These are phyloP conservation scores for Tamandua tetradactyla DNA, from an alignment of 2,797 vertebrate genomes.

Conservation along the genomic window DNA sequence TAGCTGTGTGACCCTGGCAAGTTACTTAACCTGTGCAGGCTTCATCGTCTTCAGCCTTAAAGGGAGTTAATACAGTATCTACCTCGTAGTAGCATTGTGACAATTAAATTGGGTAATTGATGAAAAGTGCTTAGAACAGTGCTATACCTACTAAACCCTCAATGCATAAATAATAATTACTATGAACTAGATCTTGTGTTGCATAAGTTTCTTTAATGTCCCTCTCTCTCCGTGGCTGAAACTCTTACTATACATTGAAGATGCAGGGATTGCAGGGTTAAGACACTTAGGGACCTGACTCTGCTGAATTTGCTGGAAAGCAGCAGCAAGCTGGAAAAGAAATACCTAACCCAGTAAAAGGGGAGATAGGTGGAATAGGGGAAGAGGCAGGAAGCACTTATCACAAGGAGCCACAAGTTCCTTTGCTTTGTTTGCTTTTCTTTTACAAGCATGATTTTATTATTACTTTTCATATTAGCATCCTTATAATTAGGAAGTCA, in stretches of 20 bases:
- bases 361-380: background rate
- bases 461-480: conserved; percentile 30
- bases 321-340: background rate
- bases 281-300: background rate
- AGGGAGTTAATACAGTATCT: background rate
- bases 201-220: background rate
- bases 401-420: background rate
- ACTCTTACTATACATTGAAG: background rate
- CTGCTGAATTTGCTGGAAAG: background rate
- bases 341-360: background rate
- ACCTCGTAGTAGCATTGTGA: background rate
- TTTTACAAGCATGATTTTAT: conserved; percentile 33
- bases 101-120: background rate
- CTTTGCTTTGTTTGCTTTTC: background rate
- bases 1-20: background rate
- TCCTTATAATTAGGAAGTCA: conserved; percentile 40
- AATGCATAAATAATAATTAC: background rate
- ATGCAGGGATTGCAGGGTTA: background rate
- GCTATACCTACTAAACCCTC: background rate
- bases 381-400: background rate
- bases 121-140: background rate
- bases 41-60: conserved; percentile 12
- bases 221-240: background rate
- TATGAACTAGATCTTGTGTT: background rate
- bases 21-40: background rate